A percentile compares a stretch with the other conserved stretches of the same genome.
These are phyloP conservation scores for Brotula barbata DNA, from an alignment of 2,797 vertebrate species.

Conservation along the genomic window DNA sequence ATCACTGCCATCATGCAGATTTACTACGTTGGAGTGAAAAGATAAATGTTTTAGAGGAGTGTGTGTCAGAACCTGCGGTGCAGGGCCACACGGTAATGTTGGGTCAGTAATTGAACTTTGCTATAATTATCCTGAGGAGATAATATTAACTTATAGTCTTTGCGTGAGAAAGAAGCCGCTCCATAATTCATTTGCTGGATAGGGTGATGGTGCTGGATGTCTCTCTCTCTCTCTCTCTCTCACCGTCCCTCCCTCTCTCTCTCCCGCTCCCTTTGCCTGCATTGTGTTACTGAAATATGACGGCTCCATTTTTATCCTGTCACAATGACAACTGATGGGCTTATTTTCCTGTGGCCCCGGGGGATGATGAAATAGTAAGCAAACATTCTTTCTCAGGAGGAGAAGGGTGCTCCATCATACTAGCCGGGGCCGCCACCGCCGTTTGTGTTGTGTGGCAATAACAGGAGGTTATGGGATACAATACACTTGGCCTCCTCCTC, in stretches of 20 bases:
- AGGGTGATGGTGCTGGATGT: slow-evolving; percentile 77
- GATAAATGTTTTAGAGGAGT: slow-evolving; percentile 91
- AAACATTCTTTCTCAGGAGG: slow-evolving; percentile 92
- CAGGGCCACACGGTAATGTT: slow-evolving; percentile 84
- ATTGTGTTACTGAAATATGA: slow-evolving; percentile 99
- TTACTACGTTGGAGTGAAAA: slow-evolving; percentile 87
- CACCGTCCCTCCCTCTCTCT: slow-evolving; percentile 53
- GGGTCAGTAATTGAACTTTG: slow-evolving; percentile 98
- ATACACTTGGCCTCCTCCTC: slow-evolving; percentile 74
- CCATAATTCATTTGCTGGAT: slow-evolving; percentile 91
- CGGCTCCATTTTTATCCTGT: slow-evolving; percentile 99
- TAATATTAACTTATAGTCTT: slow-evolving; percentile 97
- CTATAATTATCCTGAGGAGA: slow-evolving; percentile 99
- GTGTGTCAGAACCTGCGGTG: slow-evolving; percentile 86
- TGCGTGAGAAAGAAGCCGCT: slow-evolving; percentile 83
- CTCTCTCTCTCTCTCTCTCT: slow-evolving; percentile 48
- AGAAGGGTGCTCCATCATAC: slow-evolving; percentile 91
- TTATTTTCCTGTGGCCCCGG: slow-evolving; percentile 95
- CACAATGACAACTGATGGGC: slow-evolving; percentile 99
- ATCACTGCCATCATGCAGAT: slow-evolving; percentile 95
- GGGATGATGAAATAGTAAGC: slow-evolving; percentile 98
- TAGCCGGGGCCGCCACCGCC: slow-evolving; percentile 73
- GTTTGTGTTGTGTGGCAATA: slow-evolving; percentile 78
- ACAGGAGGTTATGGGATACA: slow-evolving; percentile 76
- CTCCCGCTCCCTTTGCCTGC: slow-evolving; percentile 73